Conservation (phyloP, 1,140 invertebrate genomes). For the Phthorimaea operculella region DNA sequence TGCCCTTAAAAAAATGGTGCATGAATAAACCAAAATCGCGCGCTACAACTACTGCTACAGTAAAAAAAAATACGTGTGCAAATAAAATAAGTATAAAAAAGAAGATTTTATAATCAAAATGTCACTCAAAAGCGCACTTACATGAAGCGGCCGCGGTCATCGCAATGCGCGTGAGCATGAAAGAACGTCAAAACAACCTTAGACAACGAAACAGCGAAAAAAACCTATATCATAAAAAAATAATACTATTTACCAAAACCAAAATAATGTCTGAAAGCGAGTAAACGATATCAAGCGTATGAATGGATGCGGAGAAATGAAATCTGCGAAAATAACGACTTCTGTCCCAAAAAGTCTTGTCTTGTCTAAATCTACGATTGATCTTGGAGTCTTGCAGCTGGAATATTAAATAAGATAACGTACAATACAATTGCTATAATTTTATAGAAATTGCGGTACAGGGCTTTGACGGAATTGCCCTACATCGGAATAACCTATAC, state of each 20-base stretch:
- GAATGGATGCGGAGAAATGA: slow-evolving; percentile 20
- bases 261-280: slow-evolving; percentile 45
- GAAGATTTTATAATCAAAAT: slow-evolving; percentile 27
- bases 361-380: no score
- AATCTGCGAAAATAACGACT: not conserved
- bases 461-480: no score
- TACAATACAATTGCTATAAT: no score
- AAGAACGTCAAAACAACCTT: slow-evolving; percentile 60
- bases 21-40: slow-evolving; percentile 47
- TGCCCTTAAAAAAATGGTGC: slow-evolving; percentile 47
- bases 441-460: no score
- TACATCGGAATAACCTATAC: no score
- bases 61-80: slow-evolving; percentile 44
- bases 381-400: no score
- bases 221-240: no score
- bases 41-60: slow-evolving; percentile 46
- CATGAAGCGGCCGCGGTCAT: slow-evolving; percentile 62
- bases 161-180: slow-evolving; percentile 58
- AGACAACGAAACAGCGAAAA: slow-evolving; percentile 49
- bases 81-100: slow-evolving; percentile 49
- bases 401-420: no score
- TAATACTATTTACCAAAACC: slow-evolving; percentile 45
- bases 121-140: slow-evolving; percentile 61
- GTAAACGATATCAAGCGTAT: slow-evolving; percentile 36
- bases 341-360: no score